A percentile compares a stretch with the other conserved stretches of the same genome.
These are phyloP conservation scores for Porites divaricata DNA, from an alignment of 92 coral and sea anemone species.

Conservation along the genomic window DNA sequence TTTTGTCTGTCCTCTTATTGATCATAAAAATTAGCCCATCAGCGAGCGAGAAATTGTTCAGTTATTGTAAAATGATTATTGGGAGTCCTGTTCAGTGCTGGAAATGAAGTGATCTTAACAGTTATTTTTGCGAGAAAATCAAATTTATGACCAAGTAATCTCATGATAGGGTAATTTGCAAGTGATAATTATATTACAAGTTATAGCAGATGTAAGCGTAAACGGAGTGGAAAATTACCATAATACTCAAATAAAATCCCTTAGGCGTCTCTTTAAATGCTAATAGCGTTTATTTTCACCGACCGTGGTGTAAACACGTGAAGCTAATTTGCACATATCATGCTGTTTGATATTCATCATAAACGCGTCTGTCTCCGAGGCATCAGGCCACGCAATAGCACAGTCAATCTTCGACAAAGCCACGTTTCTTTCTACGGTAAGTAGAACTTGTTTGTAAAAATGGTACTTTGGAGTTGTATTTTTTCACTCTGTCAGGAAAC, in stretches of 20 bases:
- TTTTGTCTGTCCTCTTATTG: too few species aligned
- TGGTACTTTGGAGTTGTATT: not conserved
- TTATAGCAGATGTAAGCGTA: not conserved
- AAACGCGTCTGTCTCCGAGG: conserved; percentile 10
- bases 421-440: not conserved
- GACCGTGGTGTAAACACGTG: not conserved
- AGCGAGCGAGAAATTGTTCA: too few species aligned
- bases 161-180: not conserved
- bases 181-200: not conserved
- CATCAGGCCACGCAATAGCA: too few species aligned
- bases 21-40: too few species aligned
- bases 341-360: not conserved
- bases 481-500: not conserved
- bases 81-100: not conserved
- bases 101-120: not conserved
- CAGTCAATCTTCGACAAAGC: not conserved
- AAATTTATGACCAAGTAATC: not conserved
- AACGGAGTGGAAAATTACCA: conserved; percentile 15
- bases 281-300: conserved; percentile 8
- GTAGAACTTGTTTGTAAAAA: not conserved
- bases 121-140: not conserved
- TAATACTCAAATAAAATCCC: not conserved
- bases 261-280: conserved; percentile 12
- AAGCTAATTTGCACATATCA: conserved; percentile 23
- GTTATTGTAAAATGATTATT: not conserved